Evolutionary conservation across 2,888 invertebrate species (phyloP).

Genomic region (Vanessa cardui): DNA sequence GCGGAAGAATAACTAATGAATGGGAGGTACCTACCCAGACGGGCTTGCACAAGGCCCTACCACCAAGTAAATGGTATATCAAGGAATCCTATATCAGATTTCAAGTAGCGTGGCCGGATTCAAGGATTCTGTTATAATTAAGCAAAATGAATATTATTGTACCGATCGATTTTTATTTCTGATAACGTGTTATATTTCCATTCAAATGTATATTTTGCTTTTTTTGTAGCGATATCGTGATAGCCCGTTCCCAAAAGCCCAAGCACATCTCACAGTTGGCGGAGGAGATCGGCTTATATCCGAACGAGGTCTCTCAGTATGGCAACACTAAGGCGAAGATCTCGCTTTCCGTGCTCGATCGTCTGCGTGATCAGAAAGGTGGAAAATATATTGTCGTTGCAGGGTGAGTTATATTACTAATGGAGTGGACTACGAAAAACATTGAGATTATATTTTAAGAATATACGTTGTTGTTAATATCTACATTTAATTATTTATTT

Average conservation of each 20-base stretch:
- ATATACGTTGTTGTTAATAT: too few relatives aligned
- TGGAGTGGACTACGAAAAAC: not conserved
- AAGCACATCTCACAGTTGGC: slow-evolving; percentile 91
- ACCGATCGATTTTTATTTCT: too few relatives aligned
- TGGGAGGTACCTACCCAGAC: too few relatives aligned
- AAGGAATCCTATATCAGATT: too few relatives aligned
- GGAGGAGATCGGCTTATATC: slow-evolving; percentile 91
- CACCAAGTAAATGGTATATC: too few relatives aligned
- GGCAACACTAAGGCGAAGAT: slow-evolving; percentile 98
- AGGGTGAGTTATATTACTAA: slow-evolving; percentile 84
- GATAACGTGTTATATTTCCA: not conserved
- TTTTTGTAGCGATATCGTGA: slow-evolving; percentile 89
- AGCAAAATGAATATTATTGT: too few relatives aligned
- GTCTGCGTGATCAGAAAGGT: slow-evolving; percentile 85
- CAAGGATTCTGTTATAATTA: too few relatives aligned
- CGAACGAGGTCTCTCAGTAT: slow-evolving; percentile 93
- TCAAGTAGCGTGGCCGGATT: too few relatives aligned
- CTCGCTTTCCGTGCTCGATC: slow-evolving; percentile 89
- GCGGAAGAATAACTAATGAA: too few relatives aligned
- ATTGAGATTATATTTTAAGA: too few relatives aligned
- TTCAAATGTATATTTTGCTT: not conserved
- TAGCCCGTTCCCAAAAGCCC: slow-evolving; percentile 94
- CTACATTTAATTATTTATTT: too few relatives aligned
- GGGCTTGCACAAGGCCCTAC: too few relatives aligned
- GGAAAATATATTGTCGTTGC: slow-evolving; percentile 98